Percentiles rank a stretch among this genome's conserved stretches.
phyloP scores from a whole-genome alignment of 2,888 invertebrate species.

The Eledona agricola region DNA sequence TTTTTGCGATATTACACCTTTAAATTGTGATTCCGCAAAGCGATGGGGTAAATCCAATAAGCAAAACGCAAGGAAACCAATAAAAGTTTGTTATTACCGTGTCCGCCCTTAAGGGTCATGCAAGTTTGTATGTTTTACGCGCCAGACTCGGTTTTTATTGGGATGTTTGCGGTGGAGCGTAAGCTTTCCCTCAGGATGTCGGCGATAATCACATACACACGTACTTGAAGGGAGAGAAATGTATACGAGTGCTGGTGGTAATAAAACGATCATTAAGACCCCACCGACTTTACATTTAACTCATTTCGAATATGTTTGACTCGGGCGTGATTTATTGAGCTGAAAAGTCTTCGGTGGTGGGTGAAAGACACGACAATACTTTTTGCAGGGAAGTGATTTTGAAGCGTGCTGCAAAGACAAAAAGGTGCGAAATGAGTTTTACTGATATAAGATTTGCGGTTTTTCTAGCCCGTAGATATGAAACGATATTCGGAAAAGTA shows the following conservation, averaged over 20 bases:
- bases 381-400: no score
- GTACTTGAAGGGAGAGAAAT: conserved; percentile 4
- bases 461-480: conserved; percentile 40
- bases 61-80: conserved; percentile 14
- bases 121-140: conserved; percentile 43
- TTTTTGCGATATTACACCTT: background rate
- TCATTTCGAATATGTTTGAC: no score
- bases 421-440: conserved; percentile 31
- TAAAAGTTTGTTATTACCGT: conserved; percentile 43
- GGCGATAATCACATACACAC: conserved; percentile 35
- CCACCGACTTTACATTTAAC: conserved; percentile 26
- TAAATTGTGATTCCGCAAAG: background rate
- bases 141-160: conserved; percentile 42
- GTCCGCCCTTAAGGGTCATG: conserved; percentile 33
- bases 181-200: conserved; percentile 40
- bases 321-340: no score
- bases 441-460: conserved; percentile 26
- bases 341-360: no score
- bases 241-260: conserved; percentile 12
- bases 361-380: no score
- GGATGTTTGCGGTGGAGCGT: conserved; percentile 40
- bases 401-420: no score
- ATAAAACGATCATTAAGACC: conserved; percentile 18
- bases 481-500: conserved; percentile 51
- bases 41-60: conserved; percentile 22